Percentiles rank a stretch among this genome's conserved stretches.
phyloP scores from a whole-genome alignment of 2,888 invertebrate genomes.

The Tigriopus californicus region DNA sequence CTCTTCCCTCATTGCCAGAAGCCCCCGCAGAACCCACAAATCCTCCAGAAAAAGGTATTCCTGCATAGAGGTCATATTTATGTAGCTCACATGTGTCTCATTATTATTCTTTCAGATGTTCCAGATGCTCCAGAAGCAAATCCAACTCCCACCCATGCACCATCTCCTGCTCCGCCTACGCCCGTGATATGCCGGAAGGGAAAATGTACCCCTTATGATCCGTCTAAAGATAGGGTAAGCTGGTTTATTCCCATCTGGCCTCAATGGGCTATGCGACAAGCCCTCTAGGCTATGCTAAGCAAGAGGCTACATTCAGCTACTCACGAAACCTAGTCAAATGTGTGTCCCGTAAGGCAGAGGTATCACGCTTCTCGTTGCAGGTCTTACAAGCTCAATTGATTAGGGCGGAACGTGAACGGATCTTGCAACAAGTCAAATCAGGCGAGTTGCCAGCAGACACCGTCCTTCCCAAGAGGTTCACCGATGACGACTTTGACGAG shows the following conservation, averaged over 20 bases:
- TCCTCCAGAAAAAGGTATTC: too few species aligned
- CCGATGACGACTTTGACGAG: not conserved
- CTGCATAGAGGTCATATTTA: too few species aligned
- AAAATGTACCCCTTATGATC: not conserved
- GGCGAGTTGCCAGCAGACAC: not conserved
- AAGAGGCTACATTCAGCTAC: too few species aligned
- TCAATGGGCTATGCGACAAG: too few species aligned
- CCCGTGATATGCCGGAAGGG: not conserved
- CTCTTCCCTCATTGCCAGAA: not conserved
- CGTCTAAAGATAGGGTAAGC: not conserved
- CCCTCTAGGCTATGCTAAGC: too few species aligned
- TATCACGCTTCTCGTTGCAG: not conserved
- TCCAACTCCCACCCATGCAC: not conserved
- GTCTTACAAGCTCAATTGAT: constrained; percentile 2
- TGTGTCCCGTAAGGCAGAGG: too few species aligned
- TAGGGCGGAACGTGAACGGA: not conserved
- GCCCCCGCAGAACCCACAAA: too few species aligned
- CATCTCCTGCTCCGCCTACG: not conserved
- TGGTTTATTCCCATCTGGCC: too few species aligned
- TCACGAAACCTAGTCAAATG: too few species aligned
- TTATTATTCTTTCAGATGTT: too few species aligned
- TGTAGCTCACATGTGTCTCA: too few species aligned
- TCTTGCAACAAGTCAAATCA: not conserved
- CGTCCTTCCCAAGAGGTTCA: not conserved
- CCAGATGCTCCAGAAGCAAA: not conserved